phyloP scores from a whole-genome alignment of 2,888 invertebrate genomes.

The Rotaria socialis region DNA sequence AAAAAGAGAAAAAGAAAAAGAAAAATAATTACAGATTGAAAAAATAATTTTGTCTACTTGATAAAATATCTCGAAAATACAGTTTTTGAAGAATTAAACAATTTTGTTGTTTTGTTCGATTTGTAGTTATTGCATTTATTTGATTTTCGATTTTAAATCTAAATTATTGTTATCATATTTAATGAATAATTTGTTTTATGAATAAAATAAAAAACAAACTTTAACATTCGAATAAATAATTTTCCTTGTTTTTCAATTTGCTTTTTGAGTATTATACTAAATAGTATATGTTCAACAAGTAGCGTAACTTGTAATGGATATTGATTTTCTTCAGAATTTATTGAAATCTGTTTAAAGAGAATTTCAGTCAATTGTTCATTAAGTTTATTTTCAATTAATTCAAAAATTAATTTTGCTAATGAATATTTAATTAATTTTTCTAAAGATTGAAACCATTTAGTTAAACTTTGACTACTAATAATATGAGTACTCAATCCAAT shows the following conservation, averaged over 20 bases:
- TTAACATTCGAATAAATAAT: not conserved
- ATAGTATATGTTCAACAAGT: constrained; percentile 1
- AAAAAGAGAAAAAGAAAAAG: not conserved
- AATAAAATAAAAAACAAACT: not conserved
- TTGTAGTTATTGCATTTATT: not conserved
- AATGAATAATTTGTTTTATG: not conserved
- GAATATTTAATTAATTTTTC: not conserved
- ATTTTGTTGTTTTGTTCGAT: not conserved
- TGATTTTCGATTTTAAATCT: not conserved
- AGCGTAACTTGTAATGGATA: constrained; percentile 3
- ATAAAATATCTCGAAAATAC: constrained; percentile 15
- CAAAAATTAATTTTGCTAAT: not conserved
- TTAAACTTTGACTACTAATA: constrained; percentile 27
- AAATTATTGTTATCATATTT: not conserved
- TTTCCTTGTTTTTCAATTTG: not conserved
- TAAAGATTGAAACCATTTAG: constrained; percentile 10
- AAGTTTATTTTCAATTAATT: not conserved
- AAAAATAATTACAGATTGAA: no score
- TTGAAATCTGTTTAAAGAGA: not conserved
- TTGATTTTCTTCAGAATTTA: not conserved
- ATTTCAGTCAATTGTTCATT: not conserved
- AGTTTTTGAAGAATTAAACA: not conserved
- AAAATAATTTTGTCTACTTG: not conserved
- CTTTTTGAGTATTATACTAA: not conserved
- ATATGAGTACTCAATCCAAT: not conserved